Conservation (phyloP, 2,888 invertebrate genomes). For the Imbricaverruca yamaguchii region DNA sequence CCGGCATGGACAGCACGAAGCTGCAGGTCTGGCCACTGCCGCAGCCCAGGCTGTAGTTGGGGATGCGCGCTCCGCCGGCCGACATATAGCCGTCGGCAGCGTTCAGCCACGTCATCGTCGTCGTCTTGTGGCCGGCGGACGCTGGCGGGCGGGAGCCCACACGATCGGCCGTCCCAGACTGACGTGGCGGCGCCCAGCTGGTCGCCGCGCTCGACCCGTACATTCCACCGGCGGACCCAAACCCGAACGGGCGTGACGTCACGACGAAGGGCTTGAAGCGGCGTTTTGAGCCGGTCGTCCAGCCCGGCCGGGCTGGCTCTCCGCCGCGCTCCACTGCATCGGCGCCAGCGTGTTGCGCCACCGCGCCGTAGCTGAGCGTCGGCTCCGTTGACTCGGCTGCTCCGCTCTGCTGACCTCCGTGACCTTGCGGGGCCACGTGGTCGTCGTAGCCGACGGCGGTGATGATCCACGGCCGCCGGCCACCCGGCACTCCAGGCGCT, state of each 20-base stretch:
- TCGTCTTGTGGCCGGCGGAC: background rate
- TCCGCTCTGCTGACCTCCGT: background rate
- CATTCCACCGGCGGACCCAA: background rate
- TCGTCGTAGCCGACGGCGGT: background rate
- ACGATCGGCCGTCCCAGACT: background rate
- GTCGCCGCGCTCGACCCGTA: too few relatives aligned
- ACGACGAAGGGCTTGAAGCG: background rate
- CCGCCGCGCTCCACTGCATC: background rate
- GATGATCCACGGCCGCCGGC: background rate
- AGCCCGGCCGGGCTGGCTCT: background rate
- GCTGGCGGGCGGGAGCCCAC: background rate
- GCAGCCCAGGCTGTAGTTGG: constrained; percentile 1
- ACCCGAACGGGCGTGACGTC: background rate
- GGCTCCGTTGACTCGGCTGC: background rate
- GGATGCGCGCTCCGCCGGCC: background rate
- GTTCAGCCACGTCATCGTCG: background rate
- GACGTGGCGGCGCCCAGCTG: background rate
- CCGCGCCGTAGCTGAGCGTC: background rate
- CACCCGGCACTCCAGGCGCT: background rate
- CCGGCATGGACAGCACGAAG: background rate
- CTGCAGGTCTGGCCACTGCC: background rate
- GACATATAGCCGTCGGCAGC: background rate
- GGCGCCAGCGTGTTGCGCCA: background rate
- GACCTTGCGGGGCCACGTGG: background rate
- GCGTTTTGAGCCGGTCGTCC: background rate